Evolutionary conservation across 2,888 invertebrate species (phyloP), one percentile per base, ranked within the genome.

Genomic region (Chrysolina americana): DNA sequence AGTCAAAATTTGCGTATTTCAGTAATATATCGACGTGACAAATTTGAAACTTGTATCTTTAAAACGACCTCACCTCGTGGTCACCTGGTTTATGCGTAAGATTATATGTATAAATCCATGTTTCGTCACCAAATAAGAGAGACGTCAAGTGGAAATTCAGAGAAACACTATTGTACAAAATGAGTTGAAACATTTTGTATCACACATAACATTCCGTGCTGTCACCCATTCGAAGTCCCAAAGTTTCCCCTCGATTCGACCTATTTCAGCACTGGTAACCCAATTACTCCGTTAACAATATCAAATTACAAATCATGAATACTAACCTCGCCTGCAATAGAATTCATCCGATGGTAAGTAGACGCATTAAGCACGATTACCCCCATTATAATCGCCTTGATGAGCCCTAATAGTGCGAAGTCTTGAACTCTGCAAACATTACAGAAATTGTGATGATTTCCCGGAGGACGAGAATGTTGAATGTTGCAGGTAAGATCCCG

Each of bases 361-460:
- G 50, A 41, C 50, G 44, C 62, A 63, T 72, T 63, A 53, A 64
- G 63, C 63, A 28, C 41, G 68, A 64, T 64, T 63, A 68, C 36
- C 56, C 68, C 68, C 63, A 63, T 72, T 72, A 68, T 68, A 72
- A 72, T 72, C 63, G 66, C 68, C 63, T 64, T 72, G 68, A 72
- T 72, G 64, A 63, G 17, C 50, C 63, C 63, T 72, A 68, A 72
- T 72, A 72, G 72, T 66, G 68, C 68, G 62, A 72, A 72, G 68
- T 72, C 53, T 59, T 59, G 59, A 59, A 59, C 59, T 59, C 59
- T 15, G 59, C 59, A 59, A 59, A 59, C 59, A 59, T 59, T 59
- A 59, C 28, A 59, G 59, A 36, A 59, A 59, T 59, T 59, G 59
- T 59, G 59, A 36, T 59, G 59, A 59, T 59, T 59, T 59, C 59